Evolutionary conservation across 2,797 vertebrate genomes (phyloP).

Genomic region (Aphelocoma californica): DNA sequence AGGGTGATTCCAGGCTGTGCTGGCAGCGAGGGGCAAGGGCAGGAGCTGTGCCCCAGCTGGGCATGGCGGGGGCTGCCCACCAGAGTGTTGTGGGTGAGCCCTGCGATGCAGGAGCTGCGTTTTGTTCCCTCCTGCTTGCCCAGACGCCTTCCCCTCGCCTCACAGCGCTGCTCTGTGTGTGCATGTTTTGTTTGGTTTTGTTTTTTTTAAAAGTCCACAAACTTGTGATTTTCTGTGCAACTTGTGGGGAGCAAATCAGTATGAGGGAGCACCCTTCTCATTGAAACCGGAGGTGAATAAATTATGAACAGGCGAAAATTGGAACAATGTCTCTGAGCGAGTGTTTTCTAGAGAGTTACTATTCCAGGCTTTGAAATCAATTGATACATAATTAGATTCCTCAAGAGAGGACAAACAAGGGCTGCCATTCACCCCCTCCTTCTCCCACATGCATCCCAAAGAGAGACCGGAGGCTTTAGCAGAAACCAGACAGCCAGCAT

Average conservation of each 20-base stretch:
- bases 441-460: constrained; percentile 72
- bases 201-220: neutral
- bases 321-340: constrained; percentile 63
- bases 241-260: neutral
- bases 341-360: constrained; percentile 70
- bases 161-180: neutral
- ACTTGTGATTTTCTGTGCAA: neutral
- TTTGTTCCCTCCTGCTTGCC: neutral
- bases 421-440: constrained; percentile 71
- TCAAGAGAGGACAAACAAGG: constrained; percentile 73
- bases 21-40: neutral
- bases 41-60: neutral
- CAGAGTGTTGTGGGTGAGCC: rapidly evolving
- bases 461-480: constrained; percentile 62
- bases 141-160: neutral
- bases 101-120: neutral
- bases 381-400: constrained; percentile 76
- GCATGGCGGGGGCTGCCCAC: neutral
- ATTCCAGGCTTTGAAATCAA: constrained; percentile 73
- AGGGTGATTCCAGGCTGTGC: neutral
- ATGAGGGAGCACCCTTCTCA: constrained; percentile 3
- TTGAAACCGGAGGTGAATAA: constrained; percentile 64
- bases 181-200: neutral
- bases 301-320: constrained; percentile 58
- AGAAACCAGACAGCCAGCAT: constrained; percentile 73